Evolutionary conservation across 1,140 invertebrate genomes (phyloP), one percentile per base, ranked within the genome.

Genomic region (Centruroides sculpturatus): DNA sequence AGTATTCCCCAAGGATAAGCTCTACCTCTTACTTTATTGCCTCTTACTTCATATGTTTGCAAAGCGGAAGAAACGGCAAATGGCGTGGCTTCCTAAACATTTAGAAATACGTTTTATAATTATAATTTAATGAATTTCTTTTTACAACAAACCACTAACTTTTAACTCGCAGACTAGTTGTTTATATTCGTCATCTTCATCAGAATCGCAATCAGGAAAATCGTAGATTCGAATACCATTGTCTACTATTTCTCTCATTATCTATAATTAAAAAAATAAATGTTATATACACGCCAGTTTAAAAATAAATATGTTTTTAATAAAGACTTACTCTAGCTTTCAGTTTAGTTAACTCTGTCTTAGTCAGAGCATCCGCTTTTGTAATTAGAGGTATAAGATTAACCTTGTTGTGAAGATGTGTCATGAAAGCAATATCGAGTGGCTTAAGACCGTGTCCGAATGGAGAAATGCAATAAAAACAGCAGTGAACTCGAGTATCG

Each of bases 311-410:
- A 3, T 41, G 0, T 41, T 8, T 0, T 41, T 41, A 41, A 41
- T 6, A 3, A 8, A 8, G 41, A 41, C 41, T 50, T 58, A 74
- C 67, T 69, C 85, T 83, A 75, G 86, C 84, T 79, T 99, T 92
- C 69, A 98, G 74, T 71, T 85, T 82, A 61, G 84, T 76, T 62
- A 88, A 85, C 80, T 99, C 96, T 69, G 93, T 92, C 73, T 93
- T 92, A 7, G 92, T 98, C 36, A 99, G 78, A 62, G 92, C 92
- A 77, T 99, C 96, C 35, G 94, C 91, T 79, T 99, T 99, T 53
- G 94, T 94, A 71, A 99, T 95, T 5, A 99, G 89, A 62, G 96
- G 96, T 69, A 99, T 92, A 70, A 99, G 95, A 73, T 98, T 99
- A 5, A 66, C 74, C 82, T 95, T 97, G 68, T 95, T 92, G 71